Conservation (phyloP, 2,113 vertebrate genomes). For the Myotis brandtii region DNA sequence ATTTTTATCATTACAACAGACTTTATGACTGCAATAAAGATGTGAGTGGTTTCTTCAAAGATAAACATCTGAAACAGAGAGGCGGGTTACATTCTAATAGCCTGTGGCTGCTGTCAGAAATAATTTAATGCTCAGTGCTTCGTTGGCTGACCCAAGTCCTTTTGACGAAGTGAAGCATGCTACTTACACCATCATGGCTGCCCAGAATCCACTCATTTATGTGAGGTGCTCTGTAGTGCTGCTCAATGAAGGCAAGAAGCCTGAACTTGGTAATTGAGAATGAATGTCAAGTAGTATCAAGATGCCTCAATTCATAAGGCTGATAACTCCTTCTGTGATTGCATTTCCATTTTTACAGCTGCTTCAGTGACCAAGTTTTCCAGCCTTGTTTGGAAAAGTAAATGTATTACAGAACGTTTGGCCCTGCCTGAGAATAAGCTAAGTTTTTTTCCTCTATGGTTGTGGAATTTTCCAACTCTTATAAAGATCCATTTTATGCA, state of each 20-base stretch:
- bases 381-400: conserved; percentile 66
- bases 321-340: conserved; percentile 81
- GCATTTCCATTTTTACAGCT: conserved; percentile 84
- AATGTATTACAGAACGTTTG: conserved; percentile 63
- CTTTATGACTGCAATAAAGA: conserved; percentile 90
- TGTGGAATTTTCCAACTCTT: conserved; percentile 64
- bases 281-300: conserved; percentile 86
- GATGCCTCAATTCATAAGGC: conserved; percentile 80
- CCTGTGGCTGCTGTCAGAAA: conserved; percentile 85
- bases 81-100: conserved; percentile 85
- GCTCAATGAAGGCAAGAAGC: conserved; percentile 77
- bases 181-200: conserved; percentile 54
- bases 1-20: conserved; percentile 84
- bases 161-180: conserved; percentile 69
- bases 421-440: conserved; percentile 35
- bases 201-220: conserved; percentile 78
- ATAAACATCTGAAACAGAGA: conserved; percentile 87
- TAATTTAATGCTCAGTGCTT: conserved; percentile 85
- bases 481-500: background rate
- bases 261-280: conserved; percentile 84
- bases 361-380: conserved; percentile 68
- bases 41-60: conserved; percentile 88
- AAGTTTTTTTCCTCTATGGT: conserved; percentile 52
- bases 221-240: conserved; percentile 80
- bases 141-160: conserved; percentile 72